Evolutionary conservation across 2,888 invertebrate genomes (phyloP).

Genomic region (Muschampia staudingeri): DNA sequence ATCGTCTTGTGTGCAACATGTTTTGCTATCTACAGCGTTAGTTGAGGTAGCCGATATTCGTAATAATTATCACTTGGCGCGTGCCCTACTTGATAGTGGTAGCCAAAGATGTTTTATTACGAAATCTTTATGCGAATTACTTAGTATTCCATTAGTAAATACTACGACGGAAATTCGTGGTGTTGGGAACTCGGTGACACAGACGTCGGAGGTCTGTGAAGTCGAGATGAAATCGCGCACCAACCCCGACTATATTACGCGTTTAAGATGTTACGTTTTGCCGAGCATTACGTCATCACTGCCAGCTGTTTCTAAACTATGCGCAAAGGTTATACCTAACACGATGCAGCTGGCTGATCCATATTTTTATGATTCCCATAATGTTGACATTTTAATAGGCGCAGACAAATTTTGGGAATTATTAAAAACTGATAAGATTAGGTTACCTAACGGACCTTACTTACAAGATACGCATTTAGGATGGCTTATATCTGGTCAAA

Average conservation of each 20-base stretch:
- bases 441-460: conserved; percentile 12
- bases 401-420: conserved; percentile 14
- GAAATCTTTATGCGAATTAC: conserved; percentile 18
- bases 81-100: conserved; percentile 64
- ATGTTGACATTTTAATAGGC: background rate
- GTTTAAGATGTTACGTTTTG: conserved; percentile 23
- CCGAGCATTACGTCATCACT: conserved; percentile 15
- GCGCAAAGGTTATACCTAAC: conserved; percentile 10
- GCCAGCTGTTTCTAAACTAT: conserved; percentile 24
- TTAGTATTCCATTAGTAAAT: conserved; percentile 26
- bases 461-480: conserved; percentile 12
- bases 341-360: conserved; percentile 21
- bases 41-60: conserved; percentile 53
- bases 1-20: conserved; percentile 39
- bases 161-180: conserved; percentile 19
- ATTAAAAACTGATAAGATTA: conserved; percentile 15
- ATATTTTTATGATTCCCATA: conserved; percentile 28
- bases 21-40: conserved; percentile 64
- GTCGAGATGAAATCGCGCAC: conserved; percentile 15
- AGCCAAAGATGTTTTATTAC: conserved; percentile 55
- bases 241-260: conserved; percentile 11
- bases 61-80: conserved; percentile 49
- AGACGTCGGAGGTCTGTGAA: conserved; percentile 20
- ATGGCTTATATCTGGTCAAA: conserved; percentile 15
- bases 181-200: conserved; percentile 24